These are phyloP conservation scores for Philereme transversata DNA, from an alignment of 2,888 invertebrate species.

Conservation along the genomic window DNA sequence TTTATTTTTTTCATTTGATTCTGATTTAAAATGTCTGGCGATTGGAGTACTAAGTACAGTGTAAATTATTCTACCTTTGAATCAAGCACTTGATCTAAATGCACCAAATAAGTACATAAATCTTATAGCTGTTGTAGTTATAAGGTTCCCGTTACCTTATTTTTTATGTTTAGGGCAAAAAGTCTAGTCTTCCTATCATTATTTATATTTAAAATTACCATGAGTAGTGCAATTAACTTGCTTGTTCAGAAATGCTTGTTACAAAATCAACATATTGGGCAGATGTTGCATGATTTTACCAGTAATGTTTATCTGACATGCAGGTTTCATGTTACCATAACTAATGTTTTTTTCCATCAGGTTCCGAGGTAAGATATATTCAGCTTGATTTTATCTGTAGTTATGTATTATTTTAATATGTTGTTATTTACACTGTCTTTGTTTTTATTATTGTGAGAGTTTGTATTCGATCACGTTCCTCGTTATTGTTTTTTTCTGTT, in stretches of 20 bases:
- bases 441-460: conserved; percentile 23
- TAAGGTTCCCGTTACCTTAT: conserved; percentile 1
- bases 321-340: conserved; percentile 29
- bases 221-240: conserved; percentile 35
- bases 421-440: conserved; percentile 47
- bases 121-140: conserved; percentile 12
- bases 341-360: conserved; percentile 67
- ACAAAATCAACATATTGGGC: conserved; percentile 36
- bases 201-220: conserved; percentile 10
- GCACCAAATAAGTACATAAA: not conserved
- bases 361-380: conserved; percentile 77
- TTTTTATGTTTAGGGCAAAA: conserved; percentile 8
- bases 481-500: conserved; percentile 15
- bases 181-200: not conserved
- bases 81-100: not conserved
- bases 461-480: conserved; percentile 15
- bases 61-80: not conserved
- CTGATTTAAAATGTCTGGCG: not conserved
- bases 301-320: conserved; percentile 25
- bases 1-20: not conserved
- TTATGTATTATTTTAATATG: conserved; percentile 53
- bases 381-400: conserved; percentile 63
- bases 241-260: conserved; percentile 40
- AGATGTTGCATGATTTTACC: conserved; percentile 19
- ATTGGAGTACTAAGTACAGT: too few species aligned